These are phyloP conservation scores for Paralichthys olivaceus DNA, from an alignment of 2,113 vertebrate genomes.

Conservation along the genomic window DNA sequence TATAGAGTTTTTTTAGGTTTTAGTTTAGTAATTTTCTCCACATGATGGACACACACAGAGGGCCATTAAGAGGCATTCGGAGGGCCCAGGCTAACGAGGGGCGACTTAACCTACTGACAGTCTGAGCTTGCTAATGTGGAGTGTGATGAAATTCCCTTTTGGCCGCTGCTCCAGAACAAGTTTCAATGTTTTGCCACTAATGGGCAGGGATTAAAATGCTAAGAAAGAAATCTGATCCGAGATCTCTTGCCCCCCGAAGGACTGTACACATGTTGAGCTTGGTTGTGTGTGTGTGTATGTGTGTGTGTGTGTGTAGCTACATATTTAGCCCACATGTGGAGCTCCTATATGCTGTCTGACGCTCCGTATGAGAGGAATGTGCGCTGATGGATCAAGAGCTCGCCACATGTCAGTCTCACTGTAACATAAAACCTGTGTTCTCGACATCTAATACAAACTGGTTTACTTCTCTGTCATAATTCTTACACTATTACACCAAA, in stretches of 20 bases:
- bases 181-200: conserved; percentile 52
- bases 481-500: background rate
- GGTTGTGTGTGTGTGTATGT: background rate
- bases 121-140: background rate
- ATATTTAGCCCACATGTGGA: conserved; percentile 35
- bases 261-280: conserved; percentile 28
- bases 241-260: conserved; percentile 19
- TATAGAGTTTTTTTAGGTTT: too few relatives aligned
- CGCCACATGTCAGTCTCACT: background rate
- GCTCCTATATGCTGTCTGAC: conserved; percentile 11
- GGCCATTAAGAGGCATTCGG: background rate
- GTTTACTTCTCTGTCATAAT: background rate
- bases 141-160: conserved; percentile 23
- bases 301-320: background rate
- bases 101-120: conserved; percentile 25
- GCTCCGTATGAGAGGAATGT: conserved; percentile 20
- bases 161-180: background rate
- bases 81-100: conserved; percentile 45
- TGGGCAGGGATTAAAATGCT: conserved; percentile 50
- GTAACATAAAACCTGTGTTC: conserved; percentile 25
- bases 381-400: conserved; percentile 27
- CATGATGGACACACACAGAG: background rate
- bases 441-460: background rate
- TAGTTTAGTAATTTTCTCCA: too few relatives aligned
- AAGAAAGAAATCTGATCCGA: conserved; percentile 45